phyloP scores from a whole-genome alignment of 2,888 invertebrate species.

The Ctenicera cuprea region DNA sequence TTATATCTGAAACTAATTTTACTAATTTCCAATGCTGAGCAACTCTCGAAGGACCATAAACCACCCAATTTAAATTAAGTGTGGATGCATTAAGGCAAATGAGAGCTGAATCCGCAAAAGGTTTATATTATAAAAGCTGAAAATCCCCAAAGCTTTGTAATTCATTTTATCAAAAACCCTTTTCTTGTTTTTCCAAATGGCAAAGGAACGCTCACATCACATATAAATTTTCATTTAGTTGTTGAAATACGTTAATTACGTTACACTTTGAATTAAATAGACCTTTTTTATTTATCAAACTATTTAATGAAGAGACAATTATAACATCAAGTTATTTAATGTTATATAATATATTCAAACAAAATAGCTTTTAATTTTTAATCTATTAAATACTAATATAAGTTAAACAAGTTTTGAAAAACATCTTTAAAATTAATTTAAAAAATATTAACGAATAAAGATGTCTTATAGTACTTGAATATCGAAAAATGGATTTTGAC shows the following conservation, averaged over 20 bases:
- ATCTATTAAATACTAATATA: too few relatives aligned
- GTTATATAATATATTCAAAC: too few relatives aligned
- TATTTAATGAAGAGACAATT: neutral
- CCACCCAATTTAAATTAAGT: constrained; percentile 47
- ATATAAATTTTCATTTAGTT: constrained; percentile 13
- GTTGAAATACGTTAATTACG: constrained; percentile 6
- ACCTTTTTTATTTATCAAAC: neutral
- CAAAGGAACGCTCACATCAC: neutral
- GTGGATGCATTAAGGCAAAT: constrained; percentile 45
- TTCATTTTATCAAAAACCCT: constrained; percentile 31
- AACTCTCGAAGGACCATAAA: constrained; percentile 36
- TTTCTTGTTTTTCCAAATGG: constrained; percentile 25
- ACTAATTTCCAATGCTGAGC: constrained; percentile 44
- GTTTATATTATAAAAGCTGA: constrained; percentile 34
- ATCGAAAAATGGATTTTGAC: too few relatives aligned
- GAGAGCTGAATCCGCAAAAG: constrained; percentile 41
- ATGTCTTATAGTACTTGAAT: too few relatives aligned
- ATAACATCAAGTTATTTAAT: neutral
- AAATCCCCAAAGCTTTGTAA: constrained; percentile 27
- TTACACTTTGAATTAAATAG: neutral
- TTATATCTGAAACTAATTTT: constrained; percentile 39
- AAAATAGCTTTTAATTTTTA: too few relatives aligned
- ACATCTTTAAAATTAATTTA: too few relatives aligned
- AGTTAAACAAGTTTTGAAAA: too few relatives aligned
- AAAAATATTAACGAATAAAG: too few relatives aligned